Percentiles rank a stretch among this genome's conserved stretches.
These are phyloP conservation scores for Crotalus viridis DNA, from an alignment of 2,113 vertebrate genomes.

Conservation along the genomic window DNA sequence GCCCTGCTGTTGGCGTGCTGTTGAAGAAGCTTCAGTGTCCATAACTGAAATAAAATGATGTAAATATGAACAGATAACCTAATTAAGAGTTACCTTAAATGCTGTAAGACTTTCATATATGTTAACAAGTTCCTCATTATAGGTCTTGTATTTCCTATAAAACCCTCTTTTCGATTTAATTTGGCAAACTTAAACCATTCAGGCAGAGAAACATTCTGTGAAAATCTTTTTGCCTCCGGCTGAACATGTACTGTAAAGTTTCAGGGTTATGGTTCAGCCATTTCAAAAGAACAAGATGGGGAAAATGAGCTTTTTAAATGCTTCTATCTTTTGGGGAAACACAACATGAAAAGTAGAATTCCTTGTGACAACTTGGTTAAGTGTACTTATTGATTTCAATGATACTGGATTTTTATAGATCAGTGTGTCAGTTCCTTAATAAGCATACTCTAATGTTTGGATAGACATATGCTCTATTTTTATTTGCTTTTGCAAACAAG, in stretches of 20 bases:
- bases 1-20: background rate
- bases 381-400: background rate
- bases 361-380: background rate
- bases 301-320: constrained; percentile 1
- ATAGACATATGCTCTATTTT: background rate
- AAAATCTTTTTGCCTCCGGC: background rate
- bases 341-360: background rate
- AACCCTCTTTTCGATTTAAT: constrained; percentile 14
- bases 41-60: background rate
- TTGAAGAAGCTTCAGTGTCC: background rate
- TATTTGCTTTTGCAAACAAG: background rate
- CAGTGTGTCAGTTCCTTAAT: background rate
- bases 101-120: background rate
- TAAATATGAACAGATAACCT: background rate
- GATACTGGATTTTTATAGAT: background rate
- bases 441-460: background rate
- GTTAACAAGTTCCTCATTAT: background rate
- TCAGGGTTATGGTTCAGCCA: constrained; percentile 9
- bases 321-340: background rate
- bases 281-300: constrained; percentile 5
- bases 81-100: constrained; percentile 15
- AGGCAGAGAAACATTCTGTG: background rate
- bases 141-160: constrained; percentile 1
- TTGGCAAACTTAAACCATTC: constrained; percentile 10
- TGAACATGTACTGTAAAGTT: constrained; percentile 21